These are phyloP conservation scores for Exephanes ischioxanthus DNA, from an alignment of 2,888 invertebrate species.

Conservation along the genomic window DNA sequence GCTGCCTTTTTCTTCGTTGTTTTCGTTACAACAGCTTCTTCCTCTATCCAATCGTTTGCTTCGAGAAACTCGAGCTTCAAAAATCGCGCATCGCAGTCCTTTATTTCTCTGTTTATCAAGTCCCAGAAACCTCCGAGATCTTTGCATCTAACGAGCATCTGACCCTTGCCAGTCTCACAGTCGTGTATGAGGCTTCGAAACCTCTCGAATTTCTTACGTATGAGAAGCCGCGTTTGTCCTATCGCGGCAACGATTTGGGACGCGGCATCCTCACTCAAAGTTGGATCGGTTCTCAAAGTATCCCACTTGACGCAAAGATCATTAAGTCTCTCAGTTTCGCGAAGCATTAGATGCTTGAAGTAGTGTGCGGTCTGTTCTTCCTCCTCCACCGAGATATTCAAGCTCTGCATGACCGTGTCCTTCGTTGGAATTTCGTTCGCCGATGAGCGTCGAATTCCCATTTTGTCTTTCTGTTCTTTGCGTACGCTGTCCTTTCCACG, in stretches of 20 bases:
- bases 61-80: slow-evolving; percentile 73
- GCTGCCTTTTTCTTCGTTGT: slow-evolving; percentile 33
- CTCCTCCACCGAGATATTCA: slow-evolving; percentile 79
- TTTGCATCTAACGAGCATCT: slow-evolving; percentile 87
- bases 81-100: slow-evolving; percentile 79
- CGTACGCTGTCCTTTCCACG: slow-evolving; percentile 88
- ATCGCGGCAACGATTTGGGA: slow-evolving; percentile 89
- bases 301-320: slow-evolving; percentile 87
- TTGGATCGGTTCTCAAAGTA: slow-evolving; percentile 83
- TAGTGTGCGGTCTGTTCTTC: slow-evolving; percentile 83
- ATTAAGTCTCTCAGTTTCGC: slow-evolving; percentile 86
- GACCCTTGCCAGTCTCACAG: slow-evolving; percentile 84
- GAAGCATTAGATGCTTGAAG: slow-evolving; percentile 84
- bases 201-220: slow-evolving; percentile 92
- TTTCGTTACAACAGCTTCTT: neutral
- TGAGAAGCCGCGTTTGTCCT: slow-evolving; percentile 92
- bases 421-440: slow-evolving; percentile 77
- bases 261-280: slow-evolving; percentile 86
- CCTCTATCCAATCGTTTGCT: slow-evolving; percentile 85
- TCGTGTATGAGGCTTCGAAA: slow-evolving; percentile 86
- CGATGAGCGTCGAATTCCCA: slow-evolving; percentile 64
- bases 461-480: slow-evolving; percentile 83
- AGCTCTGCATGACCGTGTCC: slow-evolving; percentile 77
- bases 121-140: slow-evolving; percentile 96
- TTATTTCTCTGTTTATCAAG: slow-evolving; percentile 91